Conservation (phyloP, 2,888 invertebrate genomes). For the Mimas tiliae region DNA sequence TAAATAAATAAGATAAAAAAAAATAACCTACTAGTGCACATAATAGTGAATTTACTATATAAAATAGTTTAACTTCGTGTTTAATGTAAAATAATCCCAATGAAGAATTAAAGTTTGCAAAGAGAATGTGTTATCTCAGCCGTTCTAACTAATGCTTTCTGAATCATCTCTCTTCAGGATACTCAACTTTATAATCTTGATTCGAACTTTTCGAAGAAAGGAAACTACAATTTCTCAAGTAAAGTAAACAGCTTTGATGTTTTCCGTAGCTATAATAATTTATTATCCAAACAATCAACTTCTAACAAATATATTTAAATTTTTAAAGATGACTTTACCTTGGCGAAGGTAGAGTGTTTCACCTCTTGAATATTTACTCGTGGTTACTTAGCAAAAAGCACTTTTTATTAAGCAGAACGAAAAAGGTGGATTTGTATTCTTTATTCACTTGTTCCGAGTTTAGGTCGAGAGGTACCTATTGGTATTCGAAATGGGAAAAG, state of each 20-base stretch:
- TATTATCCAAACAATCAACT: constrained; percentile 5
- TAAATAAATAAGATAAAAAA: too few species aligned
- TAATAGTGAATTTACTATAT: background rate
- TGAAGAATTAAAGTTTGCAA: constrained; percentile 53
- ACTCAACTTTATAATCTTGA: constrained; percentile 67
- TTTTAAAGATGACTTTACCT: constrained; percentile 26
- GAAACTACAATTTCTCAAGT: constrained; percentile 57
- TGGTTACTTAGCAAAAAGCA: constrained; percentile 41
- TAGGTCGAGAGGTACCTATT: constrained; percentile 10
- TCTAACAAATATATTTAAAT: constrained; percentile 26
- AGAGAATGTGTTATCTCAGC: constrained; percentile 64
- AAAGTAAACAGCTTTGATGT: constrained; percentile 35
- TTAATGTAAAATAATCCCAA: constrained; percentile 40
- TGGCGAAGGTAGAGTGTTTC: constrained; percentile 31
- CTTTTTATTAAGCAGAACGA: constrained; percentile 44
- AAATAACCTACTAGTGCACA: background rate
- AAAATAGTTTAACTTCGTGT: background rate
- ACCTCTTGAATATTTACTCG: constrained; percentile 34
- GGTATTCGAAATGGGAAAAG: constrained; percentile 37
- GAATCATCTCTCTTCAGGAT: constrained; percentile 55
- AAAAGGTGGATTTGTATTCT: constrained; percentile 49
- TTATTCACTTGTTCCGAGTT: constrained; percentile 48
- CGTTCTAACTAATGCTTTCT: constrained; percentile 58
- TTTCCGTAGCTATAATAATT: constrained; percentile 31
- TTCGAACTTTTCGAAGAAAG: constrained; percentile 59